phyloP scores from a whole-genome alignment of 2,797 vertebrate species.

The Ptychadena robeensis region DNA sequence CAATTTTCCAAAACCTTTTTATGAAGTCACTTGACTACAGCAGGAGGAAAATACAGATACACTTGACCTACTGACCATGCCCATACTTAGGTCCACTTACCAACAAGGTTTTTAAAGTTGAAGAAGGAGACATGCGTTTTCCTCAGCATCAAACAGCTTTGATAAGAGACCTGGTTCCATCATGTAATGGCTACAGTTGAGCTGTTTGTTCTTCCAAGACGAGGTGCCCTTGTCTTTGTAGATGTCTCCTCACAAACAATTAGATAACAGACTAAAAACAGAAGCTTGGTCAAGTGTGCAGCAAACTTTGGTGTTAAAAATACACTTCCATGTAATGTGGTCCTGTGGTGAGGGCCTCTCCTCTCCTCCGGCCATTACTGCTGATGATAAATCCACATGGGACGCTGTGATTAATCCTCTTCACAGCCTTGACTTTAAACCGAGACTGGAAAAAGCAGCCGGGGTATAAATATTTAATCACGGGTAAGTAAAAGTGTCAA shows the following conservation, averaged over 20 bases:
- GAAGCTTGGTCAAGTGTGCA: slow-evolving; percentile 6
- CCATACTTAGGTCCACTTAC: too few relatives aligned
- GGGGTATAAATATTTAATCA: slow-evolving; percentile 62
- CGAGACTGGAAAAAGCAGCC: slow-evolving; percentile 53
- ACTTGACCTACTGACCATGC: too few relatives aligned
- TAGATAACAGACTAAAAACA: neutral
- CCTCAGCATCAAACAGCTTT: too few relatives aligned
- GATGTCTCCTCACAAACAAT: neutral
- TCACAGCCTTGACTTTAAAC: slow-evolving; percentile 62
- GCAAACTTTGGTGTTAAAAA: slow-evolving; percentile 23
- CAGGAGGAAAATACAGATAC: too few relatives aligned
- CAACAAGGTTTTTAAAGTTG: too few relatives aligned
- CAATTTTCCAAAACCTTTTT: too few relatives aligned
- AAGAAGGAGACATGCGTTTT: too few relatives aligned
- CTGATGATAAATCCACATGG: slow-evolving; percentile 57
- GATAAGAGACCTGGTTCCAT: too few relatives aligned
- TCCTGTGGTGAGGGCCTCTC: slow-evolving; percentile 10
- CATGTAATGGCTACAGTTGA: neutral
- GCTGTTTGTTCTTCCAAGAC: neutral
- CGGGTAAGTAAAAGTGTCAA: slow-evolving; percentile 62
- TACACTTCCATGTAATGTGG: slow-evolving; percentile 19
- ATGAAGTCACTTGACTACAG: too few relatives aligned
- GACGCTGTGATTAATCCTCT: slow-evolving; percentile 60
- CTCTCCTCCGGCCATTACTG: slow-evolving; percentile 26
- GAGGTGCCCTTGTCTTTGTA: neutral